phyloP scores from a whole-genome alignment of 2,888 invertebrate genomes.

The Cryptocephalus moraei region DNA sequence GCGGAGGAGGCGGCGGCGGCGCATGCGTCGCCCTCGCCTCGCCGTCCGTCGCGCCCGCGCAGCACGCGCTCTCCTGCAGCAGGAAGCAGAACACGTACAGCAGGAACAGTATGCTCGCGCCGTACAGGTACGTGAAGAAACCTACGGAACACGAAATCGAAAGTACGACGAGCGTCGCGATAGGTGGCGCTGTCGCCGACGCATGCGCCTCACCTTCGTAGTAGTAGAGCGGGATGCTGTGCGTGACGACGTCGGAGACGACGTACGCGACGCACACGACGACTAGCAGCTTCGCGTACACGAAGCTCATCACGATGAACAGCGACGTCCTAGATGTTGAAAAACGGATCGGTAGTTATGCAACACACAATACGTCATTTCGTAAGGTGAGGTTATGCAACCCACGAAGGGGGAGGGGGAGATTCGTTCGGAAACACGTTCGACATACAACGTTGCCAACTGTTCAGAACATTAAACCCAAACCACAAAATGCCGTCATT shows the following conservation, averaged over 20 bases:
- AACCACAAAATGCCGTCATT: too few relatives aligned
- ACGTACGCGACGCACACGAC: constrained; percentile 91
- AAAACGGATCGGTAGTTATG: too few relatives aligned
- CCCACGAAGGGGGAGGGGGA: too few relatives aligned
- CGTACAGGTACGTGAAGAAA: constrained; percentile 90
- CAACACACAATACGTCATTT: too few relatives aligned
- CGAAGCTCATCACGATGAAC: constrained; percentile 92
- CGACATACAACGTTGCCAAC: too few relatives aligned
- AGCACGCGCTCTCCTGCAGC: constrained; percentile 82
- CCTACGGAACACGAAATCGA: constrained; percentile 36
- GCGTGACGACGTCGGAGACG: constrained; percentile 88
- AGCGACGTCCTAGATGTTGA: constrained; percentile 71
- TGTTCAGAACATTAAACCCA: too few relatives aligned
- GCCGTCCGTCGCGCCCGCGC: constrained; percentile 43
- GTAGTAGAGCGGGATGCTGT: constrained; percentile 83
- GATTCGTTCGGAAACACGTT: too few relatives aligned
- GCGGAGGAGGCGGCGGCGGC: constrained; percentile 29
- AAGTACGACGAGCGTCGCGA: too few relatives aligned
- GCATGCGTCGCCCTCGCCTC: constrained; percentile 41
- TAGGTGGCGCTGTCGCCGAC: too few relatives aligned
- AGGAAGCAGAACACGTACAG: constrained; percentile 92
- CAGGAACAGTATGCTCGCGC: constrained; percentile 85
- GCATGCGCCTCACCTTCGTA: constrained; percentile 59
- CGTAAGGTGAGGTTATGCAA: too few relatives aligned
- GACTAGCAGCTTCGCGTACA: constrained; percentile 89